Conservation (phyloP, 2,113 vertebrate species). For the Gymnogyps californianus region DNA sequence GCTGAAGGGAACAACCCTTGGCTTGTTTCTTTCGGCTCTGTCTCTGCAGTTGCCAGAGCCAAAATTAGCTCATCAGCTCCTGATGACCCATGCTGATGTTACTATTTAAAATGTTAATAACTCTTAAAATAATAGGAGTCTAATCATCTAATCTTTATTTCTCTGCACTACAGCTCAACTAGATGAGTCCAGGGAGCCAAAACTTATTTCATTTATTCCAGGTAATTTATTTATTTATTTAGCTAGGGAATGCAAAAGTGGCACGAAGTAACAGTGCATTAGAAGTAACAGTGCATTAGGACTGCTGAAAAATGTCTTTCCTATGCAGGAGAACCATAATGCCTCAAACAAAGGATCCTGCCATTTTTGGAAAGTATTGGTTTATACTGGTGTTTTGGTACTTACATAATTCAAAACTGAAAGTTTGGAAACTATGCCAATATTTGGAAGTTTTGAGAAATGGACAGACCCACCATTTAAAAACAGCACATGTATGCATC, state of each 20-base stretch:
- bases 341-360: not conserved
- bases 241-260: not conserved
- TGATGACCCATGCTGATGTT: not conserved
- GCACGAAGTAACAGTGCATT: not conserved
- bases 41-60: not conserved
- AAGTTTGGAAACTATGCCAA: not conserved
- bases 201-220: not conserved
- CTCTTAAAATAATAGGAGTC: conserved; percentile 13
- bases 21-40: not conserved
- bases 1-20: not conserved
- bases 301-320: not conserved
- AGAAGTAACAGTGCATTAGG: not conserved
- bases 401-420: not conserved
- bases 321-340: not conserved
- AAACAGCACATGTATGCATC: not conserved
- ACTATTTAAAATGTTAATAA: conserved; percentile 1
- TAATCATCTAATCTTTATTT: conserved; percentile 1
- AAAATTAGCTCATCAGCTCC: conserved; percentile 23
- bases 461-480: not conserved
- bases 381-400: not conserved
- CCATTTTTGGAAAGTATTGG: not conserved
- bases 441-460: not conserved
- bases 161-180: not conserved
- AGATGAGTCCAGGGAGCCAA: not conserved
- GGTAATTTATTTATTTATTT: not conserved